Base-by-base conservation (phyloP, 1,140 invertebrate species). In the Lycorma delicatula region DNA sequence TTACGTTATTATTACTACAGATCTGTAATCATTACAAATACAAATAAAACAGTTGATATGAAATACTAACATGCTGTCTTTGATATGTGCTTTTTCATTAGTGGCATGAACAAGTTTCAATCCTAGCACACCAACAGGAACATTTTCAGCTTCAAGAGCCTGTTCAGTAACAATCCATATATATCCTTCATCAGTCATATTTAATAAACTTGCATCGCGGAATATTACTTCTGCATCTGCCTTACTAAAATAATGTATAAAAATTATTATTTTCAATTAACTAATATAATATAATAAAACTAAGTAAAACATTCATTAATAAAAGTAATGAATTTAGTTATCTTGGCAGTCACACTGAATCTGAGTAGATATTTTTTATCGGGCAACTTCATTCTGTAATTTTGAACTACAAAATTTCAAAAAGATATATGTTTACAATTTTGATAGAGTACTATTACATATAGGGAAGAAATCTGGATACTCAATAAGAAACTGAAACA, bases 131-230 rank as follows among this genome's bases (percentile, higher is more conserved):
- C 93, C 93, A 70, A 87, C 82, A 1, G 93, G 93, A 38, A 86
- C 85, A 71, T 93, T 93, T 22, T 81, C 75, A 18, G 93, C 89
- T 60, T 84, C 79, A 60, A 97, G 74, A 3, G 91, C 92, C 72
- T 97, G 93, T 70, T 97, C 95, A 1, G 93, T 96, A 3, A 97
- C 91, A 68, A 97, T 85, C 94, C 95, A 98, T n/a, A 93, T 93
- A 72, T 93, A 93, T 23, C 91, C 93, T 44, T 83, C 79, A 9
- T 84, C 85, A 0, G 92, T 94, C 86, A 97, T 91, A 68, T 95
- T 94, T 50, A 93, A 75, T 41, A 76, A 74, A 0, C 83, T 81
- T 2, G 93, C 93, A 75, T 97, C 89, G 54, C 83, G 75, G 74
- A 96, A 97, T 69, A 98, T 93, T 38, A 88, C 81, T 67, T 87